These are phyloP conservation scores for Theretra japonica DNA, from an alignment of 2,888 invertebrate genomes.

Conservation along the genomic window DNA sequence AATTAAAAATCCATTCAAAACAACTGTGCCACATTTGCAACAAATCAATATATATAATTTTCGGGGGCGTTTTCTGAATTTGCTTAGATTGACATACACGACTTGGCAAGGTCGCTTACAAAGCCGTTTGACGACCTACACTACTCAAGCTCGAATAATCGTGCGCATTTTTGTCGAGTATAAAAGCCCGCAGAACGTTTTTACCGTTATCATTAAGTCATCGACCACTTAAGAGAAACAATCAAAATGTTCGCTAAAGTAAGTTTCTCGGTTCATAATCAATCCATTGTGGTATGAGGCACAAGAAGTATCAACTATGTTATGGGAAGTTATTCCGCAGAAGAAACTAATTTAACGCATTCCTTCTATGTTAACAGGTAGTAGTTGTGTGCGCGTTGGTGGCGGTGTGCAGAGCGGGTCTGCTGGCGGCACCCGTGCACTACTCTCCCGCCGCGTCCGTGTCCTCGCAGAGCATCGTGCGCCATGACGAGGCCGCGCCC, in stretches of 20 bases:
- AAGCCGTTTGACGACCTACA: constrained; percentile 34
- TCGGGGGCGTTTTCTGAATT: constrained; percentile 3
- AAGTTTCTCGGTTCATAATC: neutral
- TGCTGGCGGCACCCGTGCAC: constrained; percentile 60
- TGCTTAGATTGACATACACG: constrained; percentile 11
- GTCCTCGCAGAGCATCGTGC: constrained; percentile 59
- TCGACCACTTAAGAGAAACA: constrained; percentile 13
- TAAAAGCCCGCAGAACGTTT: constrained; percentile 30
- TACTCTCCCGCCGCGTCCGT: constrained; percentile 56
- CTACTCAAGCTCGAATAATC: constrained; percentile 29
- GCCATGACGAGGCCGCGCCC: constrained; percentile 56
- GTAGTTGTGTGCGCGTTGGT: constrained; percentile 50
- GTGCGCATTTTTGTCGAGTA: constrained; percentile 22
- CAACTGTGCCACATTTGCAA: too few species aligned
- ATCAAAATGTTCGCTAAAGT: constrained; percentile 6
- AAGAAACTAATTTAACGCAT: neutral
- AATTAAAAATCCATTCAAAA: too few species aligned
- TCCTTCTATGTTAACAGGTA: constrained; percentile 42
- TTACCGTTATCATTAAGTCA: constrained; percentile 24
- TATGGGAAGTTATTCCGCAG: neutral
- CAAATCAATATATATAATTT: neutral
- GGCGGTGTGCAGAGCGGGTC: constrained; percentile 52
- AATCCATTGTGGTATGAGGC: neutral
- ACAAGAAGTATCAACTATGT: neutral
- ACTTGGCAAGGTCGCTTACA: constrained; percentile 29